These are phyloP conservation scores for Archips crataeganus DNA, from an alignment of 2,888 invertebrate species.

Conservation along the genomic window DNA sequence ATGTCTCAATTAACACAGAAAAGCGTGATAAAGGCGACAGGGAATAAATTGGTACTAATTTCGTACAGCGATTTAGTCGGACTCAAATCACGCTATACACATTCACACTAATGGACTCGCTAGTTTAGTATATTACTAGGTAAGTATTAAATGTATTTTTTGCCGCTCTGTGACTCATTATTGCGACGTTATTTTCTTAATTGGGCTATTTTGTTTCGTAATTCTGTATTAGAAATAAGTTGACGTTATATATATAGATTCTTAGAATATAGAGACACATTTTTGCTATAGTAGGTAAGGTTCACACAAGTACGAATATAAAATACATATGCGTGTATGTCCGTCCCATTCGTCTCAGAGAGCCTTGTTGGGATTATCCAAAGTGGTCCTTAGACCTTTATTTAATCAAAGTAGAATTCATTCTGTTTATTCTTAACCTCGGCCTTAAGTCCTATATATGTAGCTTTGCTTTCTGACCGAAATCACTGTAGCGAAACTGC, in stretches of 20 bases:
- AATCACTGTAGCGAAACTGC: constrained; percentile 16
- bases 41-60: constrained; percentile 42
- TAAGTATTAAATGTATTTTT: constrained; percentile 26
- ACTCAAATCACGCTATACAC: constrained; percentile 37
- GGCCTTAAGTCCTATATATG: neutral
- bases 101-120: constrained; percentile 31
- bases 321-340: neutral
- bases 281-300: too few relatives aligned
- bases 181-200: constrained; percentile 1
- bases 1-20: constrained; percentile 44
- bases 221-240: neutral
- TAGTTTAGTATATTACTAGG: constrained; percentile 22
- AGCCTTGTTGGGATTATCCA: neutral
- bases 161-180: neutral
- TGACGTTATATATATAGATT: neutral
- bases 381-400: neutral
- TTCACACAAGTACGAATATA: neutral
- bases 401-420: constrained; percentile 6
- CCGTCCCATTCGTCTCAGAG: neutral
- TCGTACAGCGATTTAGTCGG: constrained; percentile 39
- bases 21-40: constrained; percentile 43
- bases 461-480: constrained; percentile 15
- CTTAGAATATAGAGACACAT: neutral
- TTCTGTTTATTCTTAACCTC: constrained; percentile 2
- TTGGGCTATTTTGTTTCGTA: neutral